These are phyloP conservation scores for Falco punctatus DNA, from an alignment of 2,113 vertebrate genomes.

Conservation along the genomic window DNA sequence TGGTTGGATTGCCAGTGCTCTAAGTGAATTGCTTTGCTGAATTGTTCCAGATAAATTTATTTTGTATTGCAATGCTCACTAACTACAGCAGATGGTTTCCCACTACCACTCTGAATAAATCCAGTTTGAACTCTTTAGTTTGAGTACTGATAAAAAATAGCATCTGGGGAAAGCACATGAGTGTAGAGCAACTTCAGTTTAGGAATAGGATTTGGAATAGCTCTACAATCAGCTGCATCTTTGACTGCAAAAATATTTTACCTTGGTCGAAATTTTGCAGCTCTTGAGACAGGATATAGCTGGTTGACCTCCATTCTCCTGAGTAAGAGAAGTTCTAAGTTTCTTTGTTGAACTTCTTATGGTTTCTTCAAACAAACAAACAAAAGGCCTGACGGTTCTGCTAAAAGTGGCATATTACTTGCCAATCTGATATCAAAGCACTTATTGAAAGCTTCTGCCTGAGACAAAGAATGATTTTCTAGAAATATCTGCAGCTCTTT, in stretches of 20 bases:
- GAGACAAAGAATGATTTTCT: background rate
- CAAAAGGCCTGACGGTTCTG: background rate
- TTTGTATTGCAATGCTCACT: background rate
- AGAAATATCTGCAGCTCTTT: background rate
- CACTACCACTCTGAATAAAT: background rate
- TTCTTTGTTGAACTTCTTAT: background rate
- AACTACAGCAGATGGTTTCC: background rate
- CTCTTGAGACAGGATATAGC: background rate
- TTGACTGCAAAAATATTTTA: background rate
- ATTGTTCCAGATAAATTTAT: background rate
- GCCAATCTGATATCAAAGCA: background rate
- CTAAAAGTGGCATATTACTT: background rate
- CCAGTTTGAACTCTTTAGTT: background rate
- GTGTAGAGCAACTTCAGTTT: background rate
- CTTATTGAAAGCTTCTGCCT: background rate
- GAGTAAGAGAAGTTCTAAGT: background rate
- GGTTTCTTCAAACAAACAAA: background rate
- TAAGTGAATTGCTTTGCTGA: background rate
- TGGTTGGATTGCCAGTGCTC: background rate
- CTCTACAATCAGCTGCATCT: background rate
- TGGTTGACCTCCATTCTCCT: background rate
- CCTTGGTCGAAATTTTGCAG: background rate
- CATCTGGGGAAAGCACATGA: background rate
- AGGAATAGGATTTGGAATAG: background rate
- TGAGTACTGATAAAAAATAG: background rate